These are phyloP conservation scores for Poicephalus meyeri DNA, from an alignment of 2,113 vertebrate species.

Conservation along the genomic window DNA sequence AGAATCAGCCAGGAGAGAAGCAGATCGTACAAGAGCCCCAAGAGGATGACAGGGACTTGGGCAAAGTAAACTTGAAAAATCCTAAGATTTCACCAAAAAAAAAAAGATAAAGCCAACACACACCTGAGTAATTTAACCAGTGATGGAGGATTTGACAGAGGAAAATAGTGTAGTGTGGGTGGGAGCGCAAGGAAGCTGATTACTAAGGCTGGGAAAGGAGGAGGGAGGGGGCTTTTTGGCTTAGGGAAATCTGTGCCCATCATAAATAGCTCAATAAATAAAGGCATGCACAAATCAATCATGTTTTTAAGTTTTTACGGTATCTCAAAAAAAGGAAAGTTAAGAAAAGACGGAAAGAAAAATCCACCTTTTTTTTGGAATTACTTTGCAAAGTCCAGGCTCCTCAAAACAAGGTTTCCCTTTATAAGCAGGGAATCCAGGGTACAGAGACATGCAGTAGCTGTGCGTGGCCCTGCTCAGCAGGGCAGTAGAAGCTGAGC, in stretches of 20 bases:
- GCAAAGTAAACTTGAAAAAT: neutral
- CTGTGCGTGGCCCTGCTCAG: neutral
- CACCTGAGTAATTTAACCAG: constrained; percentile 41
- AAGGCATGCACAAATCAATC: constrained; percentile 36
- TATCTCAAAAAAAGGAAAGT: neutral
- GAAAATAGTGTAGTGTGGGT: constrained; percentile 62
- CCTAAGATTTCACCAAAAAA: neutral
- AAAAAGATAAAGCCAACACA: constrained; percentile 34
- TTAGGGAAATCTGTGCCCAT: constrained; percentile 56
- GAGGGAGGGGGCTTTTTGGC: constrained; percentile 58
- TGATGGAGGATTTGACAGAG: constrained; percentile 38
- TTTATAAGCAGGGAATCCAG: neutral
- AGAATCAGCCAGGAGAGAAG: neutral
- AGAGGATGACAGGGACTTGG: neutral
- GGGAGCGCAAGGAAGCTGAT: constrained; percentile 55
- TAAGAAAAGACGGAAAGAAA: constrained; percentile 15
- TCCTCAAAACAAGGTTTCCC: neutral
- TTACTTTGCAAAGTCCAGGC: neutral
- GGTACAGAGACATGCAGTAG: neutral
- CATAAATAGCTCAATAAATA: constrained; percentile 56
- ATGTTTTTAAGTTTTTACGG: constrained; percentile 19
- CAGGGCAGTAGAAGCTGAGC: fast-evolving
- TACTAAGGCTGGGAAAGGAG: constrained; percentile 57
- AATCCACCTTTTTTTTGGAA: neutral
- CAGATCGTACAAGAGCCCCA: neutral